These are phyloP conservation scores for Phyllostomus hastatus DNA, from an alignment of 2,113 vertebrate species.

Conservation along the genomic window DNA sequence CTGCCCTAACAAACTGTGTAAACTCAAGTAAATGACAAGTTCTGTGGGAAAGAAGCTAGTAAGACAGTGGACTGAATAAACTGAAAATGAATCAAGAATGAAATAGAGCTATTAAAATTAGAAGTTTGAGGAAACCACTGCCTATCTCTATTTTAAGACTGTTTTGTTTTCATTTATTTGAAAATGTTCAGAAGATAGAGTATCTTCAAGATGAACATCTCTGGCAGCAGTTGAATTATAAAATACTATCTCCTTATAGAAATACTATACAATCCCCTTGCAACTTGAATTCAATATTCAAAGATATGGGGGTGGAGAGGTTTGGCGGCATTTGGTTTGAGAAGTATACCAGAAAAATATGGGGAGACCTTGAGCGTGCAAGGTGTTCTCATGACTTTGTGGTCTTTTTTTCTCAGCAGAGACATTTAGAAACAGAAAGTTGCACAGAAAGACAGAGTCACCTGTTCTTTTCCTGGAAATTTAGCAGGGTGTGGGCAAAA, in stretches of 20 bases:
- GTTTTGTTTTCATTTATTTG: constrained; percentile 17
- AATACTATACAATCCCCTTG: background rate
- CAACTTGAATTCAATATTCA: background rate
- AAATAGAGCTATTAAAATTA: constrained; percentile 3
- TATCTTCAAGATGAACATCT: background rate
- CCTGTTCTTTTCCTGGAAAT: background rate
- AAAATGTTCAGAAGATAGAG: background rate
- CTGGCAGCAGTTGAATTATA: background rate
- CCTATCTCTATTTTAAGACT: constrained; percentile 2
- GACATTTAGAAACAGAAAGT: background rate
- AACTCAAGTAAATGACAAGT: background rate
- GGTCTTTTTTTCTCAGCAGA: background rate
- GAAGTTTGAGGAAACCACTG: background rate
- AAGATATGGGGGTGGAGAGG: background rate
- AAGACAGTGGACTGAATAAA: background rate
- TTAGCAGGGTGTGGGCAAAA: background rate
- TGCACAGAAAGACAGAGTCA: background rate
- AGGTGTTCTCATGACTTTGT: background rate
- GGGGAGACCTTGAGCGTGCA: background rate
- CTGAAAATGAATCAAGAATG: background rate
- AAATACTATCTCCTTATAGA: background rate
- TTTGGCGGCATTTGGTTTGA: background rate
- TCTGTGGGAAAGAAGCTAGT: background rate
- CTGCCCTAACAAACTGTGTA: background rate
- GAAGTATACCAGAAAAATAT: background rate